A percentile compares a stretch with the other conserved stretches of the same genome.
Conservation (phyloP, 2,113 vertebrate genomes). For the Phocoena phocoena region DNA sequence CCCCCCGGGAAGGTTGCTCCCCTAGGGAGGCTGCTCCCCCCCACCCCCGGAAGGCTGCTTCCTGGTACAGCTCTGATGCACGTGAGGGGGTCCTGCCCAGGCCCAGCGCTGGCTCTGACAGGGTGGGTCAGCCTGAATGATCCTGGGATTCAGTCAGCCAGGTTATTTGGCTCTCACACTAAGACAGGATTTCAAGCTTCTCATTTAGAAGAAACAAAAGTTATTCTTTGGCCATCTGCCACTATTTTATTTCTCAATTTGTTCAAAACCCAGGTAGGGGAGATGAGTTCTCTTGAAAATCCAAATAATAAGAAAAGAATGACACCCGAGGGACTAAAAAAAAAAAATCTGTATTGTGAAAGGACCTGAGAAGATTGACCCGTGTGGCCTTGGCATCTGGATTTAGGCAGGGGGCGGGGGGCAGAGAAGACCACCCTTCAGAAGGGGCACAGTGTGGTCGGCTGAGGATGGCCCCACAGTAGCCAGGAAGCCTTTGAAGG, state of each 20-base stretch:
- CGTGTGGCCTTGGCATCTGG: background rate
- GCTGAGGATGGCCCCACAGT: fast-evolving
- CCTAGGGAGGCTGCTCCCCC: background rate
- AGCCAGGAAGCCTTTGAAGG: background rate
- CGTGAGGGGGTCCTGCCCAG: fast-evolving
- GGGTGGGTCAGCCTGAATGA: fast-evolving
- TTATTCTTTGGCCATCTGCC: background rate
- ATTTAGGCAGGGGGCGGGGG: background rate
- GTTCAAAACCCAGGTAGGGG: background rate
- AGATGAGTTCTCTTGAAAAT: conserved; percentile 11
- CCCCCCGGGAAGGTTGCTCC: background rate
- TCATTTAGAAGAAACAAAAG: conserved; percentile 16
- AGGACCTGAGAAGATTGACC: background rate
- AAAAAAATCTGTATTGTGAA: background rate
- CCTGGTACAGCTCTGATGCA: background rate
- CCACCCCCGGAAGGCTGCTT: fast-evolving
- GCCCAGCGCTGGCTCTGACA: fast-evolving
- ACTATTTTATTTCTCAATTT: conserved; percentile 39
- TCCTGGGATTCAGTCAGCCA: background rate
- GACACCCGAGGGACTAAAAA: background rate
- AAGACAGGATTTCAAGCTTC: background rate
- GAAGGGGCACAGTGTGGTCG: fast-evolving
- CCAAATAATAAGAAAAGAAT: background rate
- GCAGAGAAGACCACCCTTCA: background rate
- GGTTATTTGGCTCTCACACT: background rate